Percentiles rank a stretch among this genome's conserved stretches.
Conservation (phyloP, 1,140 invertebrate species). For the Mamestra configurata region DNA sequence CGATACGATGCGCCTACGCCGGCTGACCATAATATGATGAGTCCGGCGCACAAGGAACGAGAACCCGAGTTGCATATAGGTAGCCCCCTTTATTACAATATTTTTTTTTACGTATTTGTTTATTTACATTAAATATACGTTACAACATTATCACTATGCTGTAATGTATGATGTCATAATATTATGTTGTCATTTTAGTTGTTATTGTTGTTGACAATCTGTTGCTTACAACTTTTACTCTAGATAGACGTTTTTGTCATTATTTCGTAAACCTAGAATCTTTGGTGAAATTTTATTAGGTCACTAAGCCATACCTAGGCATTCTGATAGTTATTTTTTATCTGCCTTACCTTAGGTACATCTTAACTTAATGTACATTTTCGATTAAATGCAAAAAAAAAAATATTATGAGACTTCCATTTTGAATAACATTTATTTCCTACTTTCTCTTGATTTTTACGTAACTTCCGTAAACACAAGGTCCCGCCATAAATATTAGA, state of each 20-base stretch:
- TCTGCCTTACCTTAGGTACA: too few species aligned
- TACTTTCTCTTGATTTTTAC: not conserved
- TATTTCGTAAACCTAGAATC: too few species aligned
- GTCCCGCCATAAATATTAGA: not conserved
- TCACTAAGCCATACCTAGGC: too few species aligned
- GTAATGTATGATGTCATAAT: constrained; percentile 7
- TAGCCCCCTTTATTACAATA: constrained; percentile 59
- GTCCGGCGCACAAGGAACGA: constrained; percentile 81
- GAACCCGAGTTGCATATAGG: constrained; percentile 88
- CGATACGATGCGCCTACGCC: constrained; percentile 82
- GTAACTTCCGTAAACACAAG: not conserved
- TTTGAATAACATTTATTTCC: not conserved
- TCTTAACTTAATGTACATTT: too few species aligned
- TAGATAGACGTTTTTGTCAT: too few species aligned
- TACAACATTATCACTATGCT: not conserved
- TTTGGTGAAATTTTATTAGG: too few species aligned
- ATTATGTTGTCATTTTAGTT: constrained; percentile 4
- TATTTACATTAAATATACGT: constrained; percentile 57
- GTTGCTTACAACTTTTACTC: not conserved
- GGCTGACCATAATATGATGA: constrained; percentile 75
- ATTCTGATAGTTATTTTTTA: too few species aligned
- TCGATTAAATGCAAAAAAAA: too few species aligned
- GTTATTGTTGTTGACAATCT: constrained; percentile 8
- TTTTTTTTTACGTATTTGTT: constrained; percentile 52
- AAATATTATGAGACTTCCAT: too few species aligned